Conservation (phyloP, 2,797 vertebrate genomes). For the Darevskia nairensis region DNA sequence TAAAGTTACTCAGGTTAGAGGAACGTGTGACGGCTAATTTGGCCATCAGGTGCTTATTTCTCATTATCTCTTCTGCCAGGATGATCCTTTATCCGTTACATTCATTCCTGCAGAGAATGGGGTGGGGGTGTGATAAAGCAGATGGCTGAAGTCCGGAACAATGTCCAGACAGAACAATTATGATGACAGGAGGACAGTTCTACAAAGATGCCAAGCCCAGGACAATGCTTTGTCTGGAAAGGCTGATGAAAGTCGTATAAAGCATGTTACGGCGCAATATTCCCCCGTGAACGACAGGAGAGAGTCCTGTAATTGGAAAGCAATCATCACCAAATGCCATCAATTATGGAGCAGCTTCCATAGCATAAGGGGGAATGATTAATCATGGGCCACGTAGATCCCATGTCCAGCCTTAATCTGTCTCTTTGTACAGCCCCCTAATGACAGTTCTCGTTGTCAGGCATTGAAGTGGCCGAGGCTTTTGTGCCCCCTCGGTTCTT, state of each 20-base stretch:
- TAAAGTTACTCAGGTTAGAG: slow-evolving; percentile 71
- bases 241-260: slow-evolving; percentile 69
- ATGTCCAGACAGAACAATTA: slow-evolving; percentile 71
- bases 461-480: slow-evolving; percentile 68
- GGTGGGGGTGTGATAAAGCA: slow-evolving; percentile 73
- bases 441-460: slow-evolving; percentile 56
- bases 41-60: slow-evolving; percentile 57
- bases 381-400: slow-evolving; percentile 68
- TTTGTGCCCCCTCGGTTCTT: slow-evolving; percentile 57
- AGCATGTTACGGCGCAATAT: slow-evolving; percentile 68
- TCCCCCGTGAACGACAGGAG: slow-evolving; percentile 65
- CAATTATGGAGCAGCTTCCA: slow-evolving; percentile 74
- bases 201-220: slow-evolving; percentile 66
- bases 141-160: slow-evolving; percentile 68
- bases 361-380: slow-evolving; percentile 63
- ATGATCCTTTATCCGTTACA: slow-evolving; percentile 65
- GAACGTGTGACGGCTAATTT: slow-evolving; percentile 63
- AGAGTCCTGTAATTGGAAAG: slow-evolving; percentile 74
- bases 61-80: slow-evolving; percentile 53
- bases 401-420: slow-evolving; percentile 53
- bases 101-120: slow-evolving; percentile 61
- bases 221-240: slow-evolving; percentile 64
- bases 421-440: slow-evolving; percentile 56
- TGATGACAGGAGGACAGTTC: slow-evolving; percentile 62
- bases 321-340: slow-evolving; percentile 78